Conservation (phyloP, 2,797 vertebrate species). For the Odontamblyopus rebecca region DNA sequence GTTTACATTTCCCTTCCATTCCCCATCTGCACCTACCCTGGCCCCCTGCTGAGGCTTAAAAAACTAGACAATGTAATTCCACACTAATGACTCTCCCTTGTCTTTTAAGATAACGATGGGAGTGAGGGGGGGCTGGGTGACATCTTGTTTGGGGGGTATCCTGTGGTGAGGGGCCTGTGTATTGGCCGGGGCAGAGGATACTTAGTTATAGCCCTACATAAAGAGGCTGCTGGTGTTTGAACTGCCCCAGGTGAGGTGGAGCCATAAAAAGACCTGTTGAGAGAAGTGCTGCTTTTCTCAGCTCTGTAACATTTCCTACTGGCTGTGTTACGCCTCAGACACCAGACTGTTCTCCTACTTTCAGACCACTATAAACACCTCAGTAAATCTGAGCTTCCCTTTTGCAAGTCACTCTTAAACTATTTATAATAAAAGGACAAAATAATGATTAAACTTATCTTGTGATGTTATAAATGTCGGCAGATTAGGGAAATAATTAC, state of each 20-base stretch:
- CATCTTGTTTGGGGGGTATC: constrained; percentile 62
- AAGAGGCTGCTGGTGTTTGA: constrained; percentile 47
- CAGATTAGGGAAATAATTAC: too few relatives aligned
- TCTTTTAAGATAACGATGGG: constrained; percentile 64
- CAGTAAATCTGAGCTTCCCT: constrained; percentile 54
- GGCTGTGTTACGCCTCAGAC: constrained; percentile 32
- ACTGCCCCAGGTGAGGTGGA: constrained; percentile 64
- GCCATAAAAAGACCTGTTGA: constrained; percentile 38
- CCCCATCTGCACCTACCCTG: constrained; percentile 12
- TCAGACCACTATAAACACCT: constrained; percentile 20
- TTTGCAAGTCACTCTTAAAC: constrained; percentile 19
- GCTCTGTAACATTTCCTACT: constrained; percentile 27
- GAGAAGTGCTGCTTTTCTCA: constrained; percentile 67
- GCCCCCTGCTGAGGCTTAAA: constrained; percentile 57
- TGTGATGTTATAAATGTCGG: too few relatives aligned
- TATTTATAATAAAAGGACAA: constrained; percentile 9
- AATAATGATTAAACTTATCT: too few relatives aligned
- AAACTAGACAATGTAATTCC: constrained; percentile 62
- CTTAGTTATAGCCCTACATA: constrained; percentile 57
- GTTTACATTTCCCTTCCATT: background rate
- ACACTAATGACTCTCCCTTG: constrained; percentile 69
- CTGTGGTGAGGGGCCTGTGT: constrained; percentile 59
- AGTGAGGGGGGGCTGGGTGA: constrained; percentile 49
- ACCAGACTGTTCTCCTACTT: constrained; percentile 26
- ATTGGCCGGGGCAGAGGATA: constrained; percentile 57